phyloP scores from a whole-genome alignment of 2,113 vertebrate species.

The Pogonocichla stellata region DNA sequence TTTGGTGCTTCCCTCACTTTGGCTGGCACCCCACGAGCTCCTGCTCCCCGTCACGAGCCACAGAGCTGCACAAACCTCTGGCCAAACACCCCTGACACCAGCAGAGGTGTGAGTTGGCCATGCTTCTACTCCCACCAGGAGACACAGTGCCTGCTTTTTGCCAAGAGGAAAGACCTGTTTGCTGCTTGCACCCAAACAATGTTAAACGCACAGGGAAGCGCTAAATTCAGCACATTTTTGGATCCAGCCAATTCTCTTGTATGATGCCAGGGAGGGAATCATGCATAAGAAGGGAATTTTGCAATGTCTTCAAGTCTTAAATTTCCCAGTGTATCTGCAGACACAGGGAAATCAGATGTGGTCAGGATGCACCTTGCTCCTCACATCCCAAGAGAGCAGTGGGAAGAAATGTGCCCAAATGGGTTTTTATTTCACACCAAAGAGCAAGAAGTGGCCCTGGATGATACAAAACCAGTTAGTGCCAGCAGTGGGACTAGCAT shows the following conservation, averaged over 20 bases:
- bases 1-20: neutral
- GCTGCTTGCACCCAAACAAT: neutral
- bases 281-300: rapidly evolving
- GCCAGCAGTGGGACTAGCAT: neutral
- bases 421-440: neutral
- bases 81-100: neutral
- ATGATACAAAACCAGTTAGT: neutral
- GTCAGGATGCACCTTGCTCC: neutral
- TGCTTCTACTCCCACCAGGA: neutral
- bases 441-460: neutral
- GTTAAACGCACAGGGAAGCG: neutral
- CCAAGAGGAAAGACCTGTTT: neutral
- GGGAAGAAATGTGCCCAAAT: neutral
- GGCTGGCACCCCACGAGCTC: rapidly evolving
- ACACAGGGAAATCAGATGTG: rapidly evolving
- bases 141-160: neutral
- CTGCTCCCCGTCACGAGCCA: rapidly evolving
- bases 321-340: neutral
- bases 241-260: rapidly evolving
- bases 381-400: neutral
- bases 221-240: neutral
- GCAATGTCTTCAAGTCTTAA: neutral
- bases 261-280: neutral
- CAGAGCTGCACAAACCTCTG: neutral
- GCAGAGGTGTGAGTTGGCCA: neutral